phyloP scores from a whole-genome alignment of 2,888 invertebrate genomes.

The Heliconius ismenius region DNA sequence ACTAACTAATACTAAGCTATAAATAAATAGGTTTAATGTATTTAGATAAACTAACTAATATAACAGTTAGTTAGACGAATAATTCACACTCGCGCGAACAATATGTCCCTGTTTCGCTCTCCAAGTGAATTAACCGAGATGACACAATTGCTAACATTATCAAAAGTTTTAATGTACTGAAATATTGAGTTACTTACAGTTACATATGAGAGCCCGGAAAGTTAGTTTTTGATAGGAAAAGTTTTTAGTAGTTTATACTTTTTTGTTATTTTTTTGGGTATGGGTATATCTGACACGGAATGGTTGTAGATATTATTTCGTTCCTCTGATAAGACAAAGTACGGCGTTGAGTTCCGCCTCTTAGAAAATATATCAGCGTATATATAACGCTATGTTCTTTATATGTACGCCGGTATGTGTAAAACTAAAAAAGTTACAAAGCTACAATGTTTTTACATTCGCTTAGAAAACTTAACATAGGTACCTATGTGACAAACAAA shows the following conservation, averaged over 20 bases:
- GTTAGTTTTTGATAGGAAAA: conserved; percentile 5
- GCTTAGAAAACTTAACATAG: too few species aligned
- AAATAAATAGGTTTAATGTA: too few species aligned
- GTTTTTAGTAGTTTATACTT: not conserved
- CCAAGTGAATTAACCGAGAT: conserved; percentile 30
- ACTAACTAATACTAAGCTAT: too few species aligned
- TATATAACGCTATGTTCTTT: too few species aligned
- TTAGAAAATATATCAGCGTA: not conserved
- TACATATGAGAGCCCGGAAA: not conserved
- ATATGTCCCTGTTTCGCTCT: conserved; percentile 29
- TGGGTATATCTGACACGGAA: not conserved
- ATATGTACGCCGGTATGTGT: too few species aligned
- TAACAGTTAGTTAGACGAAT: conserved; percentile 26
- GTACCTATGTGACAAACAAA: too few species aligned
- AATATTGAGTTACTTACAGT: conserved; percentile 1
- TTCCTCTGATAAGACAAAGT: not conserved
- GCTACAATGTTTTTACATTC: too few species aligned
- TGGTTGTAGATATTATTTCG: not conserved
- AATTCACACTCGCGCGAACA: conserved; percentile 12
- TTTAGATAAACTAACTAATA: not conserved
- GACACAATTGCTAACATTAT: conserved; percentile 35
- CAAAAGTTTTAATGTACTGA: conserved; percentile 25
- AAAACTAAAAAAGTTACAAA: too few species aligned
- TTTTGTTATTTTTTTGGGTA: not conserved
- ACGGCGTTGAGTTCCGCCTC: not conserved